These are phyloP conservation scores for Podiceps cristatus DNA, from an alignment of 2,113 vertebrate species.

Conservation along the genomic window DNA sequence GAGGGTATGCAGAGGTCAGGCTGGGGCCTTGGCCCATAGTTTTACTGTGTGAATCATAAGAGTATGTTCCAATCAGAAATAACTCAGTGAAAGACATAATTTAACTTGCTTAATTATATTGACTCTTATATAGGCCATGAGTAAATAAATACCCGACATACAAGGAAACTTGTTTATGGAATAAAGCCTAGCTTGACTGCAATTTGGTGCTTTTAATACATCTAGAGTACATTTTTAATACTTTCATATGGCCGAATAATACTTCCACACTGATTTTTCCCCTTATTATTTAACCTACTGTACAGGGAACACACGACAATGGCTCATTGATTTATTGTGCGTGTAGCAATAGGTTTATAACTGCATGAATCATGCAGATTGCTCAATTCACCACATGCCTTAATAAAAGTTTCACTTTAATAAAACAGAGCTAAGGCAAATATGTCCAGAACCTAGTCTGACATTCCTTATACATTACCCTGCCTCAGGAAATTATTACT, in stretches of 20 bases:
- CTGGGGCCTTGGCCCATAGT: neutral
- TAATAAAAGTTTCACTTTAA: conserved; percentile 89
- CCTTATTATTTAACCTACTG: conserved; percentile 75
- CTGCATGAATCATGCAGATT: conserved; percentile 84
- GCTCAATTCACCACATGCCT: conserved; percentile 86
- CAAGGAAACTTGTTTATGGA: conserved; percentile 36
- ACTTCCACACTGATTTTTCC: conserved; percentile 74
- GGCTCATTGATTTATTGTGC: conserved; percentile 81
- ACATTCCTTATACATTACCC: conserved; percentile 87
- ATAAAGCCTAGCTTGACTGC: conserved; percentile 54
- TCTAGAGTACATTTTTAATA: conserved; percentile 72
- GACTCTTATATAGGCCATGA: conserved; percentile 26
- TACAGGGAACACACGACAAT: conserved; percentile 75
- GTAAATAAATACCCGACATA: conserved; percentile 50
- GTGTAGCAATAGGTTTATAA: conserved; percentile 81
- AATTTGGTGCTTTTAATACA: conserved; percentile 64
- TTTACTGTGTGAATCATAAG: conserved; percentile 32
- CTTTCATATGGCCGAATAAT: conserved; percentile 76
- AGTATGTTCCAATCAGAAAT: conserved; percentile 13
- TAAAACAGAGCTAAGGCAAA: conserved; percentile 85
- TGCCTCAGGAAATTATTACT: conserved; percentile 88
- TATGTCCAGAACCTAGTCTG: conserved; percentile 82
- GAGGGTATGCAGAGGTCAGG: conserved; percentile 49
- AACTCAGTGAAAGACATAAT: conserved; percentile 31
- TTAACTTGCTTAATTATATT: conserved; percentile 49